These are phyloP conservation scores for Tuta absoluta DNA, from an alignment of 2,888 invertebrate genomes.

Conservation along the genomic window DNA sequence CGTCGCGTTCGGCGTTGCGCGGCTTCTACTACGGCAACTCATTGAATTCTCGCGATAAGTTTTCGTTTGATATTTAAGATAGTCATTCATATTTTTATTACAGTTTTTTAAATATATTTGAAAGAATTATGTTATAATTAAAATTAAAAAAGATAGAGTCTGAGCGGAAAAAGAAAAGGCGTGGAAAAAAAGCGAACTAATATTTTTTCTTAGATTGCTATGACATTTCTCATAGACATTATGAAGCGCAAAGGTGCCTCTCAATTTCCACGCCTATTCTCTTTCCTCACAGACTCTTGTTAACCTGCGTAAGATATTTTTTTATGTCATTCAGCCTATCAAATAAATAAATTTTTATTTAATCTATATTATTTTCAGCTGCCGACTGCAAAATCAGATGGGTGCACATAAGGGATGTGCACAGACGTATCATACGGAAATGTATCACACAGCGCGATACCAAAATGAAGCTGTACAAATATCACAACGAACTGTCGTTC, in stretches of 20 bases:
- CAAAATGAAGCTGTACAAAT: constrained; percentile 61
- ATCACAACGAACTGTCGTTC: constrained; percentile 62
- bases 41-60: constrained; percentile 28
- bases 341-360: not conserved
- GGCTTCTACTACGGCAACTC: constrained; percentile 26
- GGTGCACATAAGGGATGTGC: constrained; percentile 74
- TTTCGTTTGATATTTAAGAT: constrained; percentile 24
- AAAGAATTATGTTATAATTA: not conserved
- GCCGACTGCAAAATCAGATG: constrained; percentile 71
- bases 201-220: too few relatives aligned
- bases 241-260: too few relatives aligned
- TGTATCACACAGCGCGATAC: constrained; percentile 40
- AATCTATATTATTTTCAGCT: constrained; percentile 50
- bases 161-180: too few relatives aligned
- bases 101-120: not conserved
- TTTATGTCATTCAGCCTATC: too few relatives aligned
- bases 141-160: not conserved
- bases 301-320: too few relatives aligned
- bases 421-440: constrained; percentile 63
- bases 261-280: too few relatives aligned
- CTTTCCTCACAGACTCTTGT: too few relatives aligned
- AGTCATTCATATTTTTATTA: not conserved
- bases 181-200: too few relatives aligned
- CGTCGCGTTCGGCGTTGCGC: constrained; percentile 33
- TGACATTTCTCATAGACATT: too few relatives aligned